These are phyloP conservation scores for Cantharis rufa DNA, from an alignment of 2,888 invertebrate species.

Conservation along the genomic window DNA sequence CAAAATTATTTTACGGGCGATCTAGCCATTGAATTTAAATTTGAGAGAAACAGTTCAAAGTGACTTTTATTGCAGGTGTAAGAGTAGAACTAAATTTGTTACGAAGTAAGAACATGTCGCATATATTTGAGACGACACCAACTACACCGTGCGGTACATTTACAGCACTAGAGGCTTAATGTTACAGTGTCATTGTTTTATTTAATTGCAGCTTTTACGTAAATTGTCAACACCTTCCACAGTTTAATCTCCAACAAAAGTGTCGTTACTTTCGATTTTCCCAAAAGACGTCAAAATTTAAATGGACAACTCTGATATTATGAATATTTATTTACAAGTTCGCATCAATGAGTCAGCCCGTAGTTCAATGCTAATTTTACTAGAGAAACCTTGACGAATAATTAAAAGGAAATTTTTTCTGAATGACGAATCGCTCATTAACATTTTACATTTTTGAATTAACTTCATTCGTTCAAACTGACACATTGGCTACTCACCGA, in stretches of 20 bases:
- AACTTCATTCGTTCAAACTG: background rate
- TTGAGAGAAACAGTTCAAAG: background rate
- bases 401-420: background rate
- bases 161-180: background rate
- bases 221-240: background rate
- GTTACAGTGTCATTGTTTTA: background rate
- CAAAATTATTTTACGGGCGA: background rate
- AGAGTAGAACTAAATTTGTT: background rate
- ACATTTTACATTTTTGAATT: background rate
- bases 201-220: background rate
- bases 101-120: background rate
- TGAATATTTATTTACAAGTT: background rate
- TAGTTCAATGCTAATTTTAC: background rate
- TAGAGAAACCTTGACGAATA: background rate
- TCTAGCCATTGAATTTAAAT: background rate
- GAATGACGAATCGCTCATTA: background rate
- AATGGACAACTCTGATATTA: background rate
- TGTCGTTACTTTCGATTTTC: background rate
- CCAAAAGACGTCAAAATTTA: background rate
- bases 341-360: background rate
- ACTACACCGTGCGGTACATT: background rate
- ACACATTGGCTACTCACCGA: background rate
- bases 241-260: background rate
- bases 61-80: background rate
- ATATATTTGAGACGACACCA: background rate